Evolutionary conservation across 2,113 vertebrate genomes (phyloP).

Genomic region (Mirounga angustirostris): DNA sequence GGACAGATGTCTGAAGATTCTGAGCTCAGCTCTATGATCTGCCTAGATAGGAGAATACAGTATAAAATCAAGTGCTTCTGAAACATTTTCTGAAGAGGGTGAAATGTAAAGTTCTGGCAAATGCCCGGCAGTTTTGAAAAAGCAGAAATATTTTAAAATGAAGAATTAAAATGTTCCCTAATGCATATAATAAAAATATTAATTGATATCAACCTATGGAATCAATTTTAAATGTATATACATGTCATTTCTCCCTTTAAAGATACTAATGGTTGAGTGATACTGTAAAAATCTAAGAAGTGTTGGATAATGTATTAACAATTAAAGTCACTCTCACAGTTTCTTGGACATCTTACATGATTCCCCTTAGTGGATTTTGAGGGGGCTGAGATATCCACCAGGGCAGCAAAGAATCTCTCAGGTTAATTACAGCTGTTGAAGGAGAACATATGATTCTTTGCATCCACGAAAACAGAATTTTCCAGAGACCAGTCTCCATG

Average conservation of each 20-base stretch:
- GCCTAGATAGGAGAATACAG: not conserved
- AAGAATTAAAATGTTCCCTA: not conserved
- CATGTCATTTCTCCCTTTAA: not conserved
- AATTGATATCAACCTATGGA: not conserved
- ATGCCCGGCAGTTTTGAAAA: not conserved
- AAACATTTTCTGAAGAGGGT: not conserved
- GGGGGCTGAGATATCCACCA: too few species aligned
- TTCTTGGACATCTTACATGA: not conserved
- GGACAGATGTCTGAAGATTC: not conserved
- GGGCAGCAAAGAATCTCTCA: not conserved
- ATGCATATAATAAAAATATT: not conserved
- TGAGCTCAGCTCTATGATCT: not conserved
- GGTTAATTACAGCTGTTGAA: not conserved
- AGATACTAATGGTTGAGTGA: not conserved
- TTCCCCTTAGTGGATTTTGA: not conserved
- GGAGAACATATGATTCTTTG: not conserved
- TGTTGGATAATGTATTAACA: not conserved
- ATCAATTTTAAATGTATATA: slow-evolving; percentile 8
- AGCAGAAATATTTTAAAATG: not conserved
- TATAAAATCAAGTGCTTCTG: not conserved
- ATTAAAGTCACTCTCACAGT: not conserved
- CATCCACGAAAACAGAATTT: not conserved
- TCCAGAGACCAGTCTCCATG: not conserved
- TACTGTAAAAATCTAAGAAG: not conserved
- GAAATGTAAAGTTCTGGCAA: slow-evolving; percentile 6